A percentile compares a stretch with the other conserved stretches of the same genome.
These are phyloP conservation scores for Synanceia verrucosa DNA, from an alignment of 2,797 vertebrate species.

Conservation along the genomic window DNA sequence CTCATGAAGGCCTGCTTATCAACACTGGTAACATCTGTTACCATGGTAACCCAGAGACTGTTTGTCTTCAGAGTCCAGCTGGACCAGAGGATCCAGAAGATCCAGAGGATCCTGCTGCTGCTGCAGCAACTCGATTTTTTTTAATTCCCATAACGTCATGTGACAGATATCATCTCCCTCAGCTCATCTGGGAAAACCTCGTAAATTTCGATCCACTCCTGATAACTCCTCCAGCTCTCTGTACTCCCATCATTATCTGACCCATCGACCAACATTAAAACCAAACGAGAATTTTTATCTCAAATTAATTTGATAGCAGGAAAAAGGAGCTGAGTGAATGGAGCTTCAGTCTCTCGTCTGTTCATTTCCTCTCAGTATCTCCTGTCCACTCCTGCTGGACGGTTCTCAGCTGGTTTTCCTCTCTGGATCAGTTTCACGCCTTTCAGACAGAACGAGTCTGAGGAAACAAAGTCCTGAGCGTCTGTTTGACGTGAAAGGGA, in stretches of 20 bases:
- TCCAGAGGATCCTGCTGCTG: too few relatives aligned
- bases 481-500: conserved; percentile 67
- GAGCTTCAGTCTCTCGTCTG: neutral
- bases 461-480: conserved; percentile 56
- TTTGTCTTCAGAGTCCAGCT: too few relatives aligned
- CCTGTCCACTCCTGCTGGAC: too few relatives aligned
- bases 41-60: too few relatives aligned
- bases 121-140: too few relatives aligned
- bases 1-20: too few relatives aligned
- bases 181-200: conserved; percentile 18
- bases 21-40: too few relatives aligned
- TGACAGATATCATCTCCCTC: too few relatives aligned
- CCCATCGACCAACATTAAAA: neutral
- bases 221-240: conserved; percentile 1
- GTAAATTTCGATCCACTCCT: neutral
- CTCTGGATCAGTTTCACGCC: conserved; percentile 60
- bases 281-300: conserved; percentile 12
- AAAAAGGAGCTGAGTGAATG: conserved; percentile 12
- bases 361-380: conserved; percentile 5
- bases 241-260: neutral
- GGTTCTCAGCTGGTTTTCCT: too few relatives aligned
- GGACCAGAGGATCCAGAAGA: too few relatives aligned
- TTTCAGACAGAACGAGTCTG: conserved; percentile 46
- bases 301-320: conserved; percentile 27
- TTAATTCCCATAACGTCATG: too few relatives aligned